Conservation (phyloP, 2,888 invertebrate species). For the Flabesymbios commensalis region DNA sequence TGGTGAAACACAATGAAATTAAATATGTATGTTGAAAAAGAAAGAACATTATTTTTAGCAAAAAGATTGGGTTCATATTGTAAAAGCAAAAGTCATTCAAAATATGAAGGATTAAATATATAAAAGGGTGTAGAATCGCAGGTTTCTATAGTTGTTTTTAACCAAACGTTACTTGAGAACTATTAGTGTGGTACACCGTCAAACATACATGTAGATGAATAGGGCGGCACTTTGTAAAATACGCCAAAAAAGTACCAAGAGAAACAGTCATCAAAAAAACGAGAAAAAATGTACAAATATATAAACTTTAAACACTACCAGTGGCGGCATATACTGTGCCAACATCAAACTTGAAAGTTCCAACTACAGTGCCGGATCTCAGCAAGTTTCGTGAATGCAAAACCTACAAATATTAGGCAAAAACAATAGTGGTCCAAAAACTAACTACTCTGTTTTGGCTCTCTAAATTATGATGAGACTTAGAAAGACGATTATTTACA, state of each 20-base stretch:
- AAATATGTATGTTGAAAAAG: too few species aligned
- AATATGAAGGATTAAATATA: too few species aligned
- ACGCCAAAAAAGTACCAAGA: background rate
- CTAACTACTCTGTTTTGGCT: background rate
- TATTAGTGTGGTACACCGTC: too few species aligned
- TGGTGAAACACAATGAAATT: too few species aligned
- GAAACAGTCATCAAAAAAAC: background rate
- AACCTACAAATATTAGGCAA: slow-evolving; percentile 66
- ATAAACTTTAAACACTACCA: slow-evolving; percentile 64
- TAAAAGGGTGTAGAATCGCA: too few species aligned
- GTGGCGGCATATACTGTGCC: slow-evolving; percentile 73
- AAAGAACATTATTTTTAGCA: too few species aligned
- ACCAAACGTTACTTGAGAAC: too few species aligned
- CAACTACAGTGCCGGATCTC: slow-evolving; percentile 82
- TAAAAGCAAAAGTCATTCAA: too few species aligned
- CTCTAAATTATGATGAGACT: background rate
- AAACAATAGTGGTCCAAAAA: background rate
- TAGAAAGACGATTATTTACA: background rate
- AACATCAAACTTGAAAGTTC: slow-evolving; percentile 67
- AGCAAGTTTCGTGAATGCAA: slow-evolving; percentile 82
- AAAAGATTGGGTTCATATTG: too few species aligned
- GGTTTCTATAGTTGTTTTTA: too few species aligned
- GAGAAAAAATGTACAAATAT: background rate
- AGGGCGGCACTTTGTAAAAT: background rate
- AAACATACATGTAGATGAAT: too few species aligned